Evolutionary conservation across 2,113 vertebrate genomes (phyloP).

Genomic region (Hucho hucho): DNA sequence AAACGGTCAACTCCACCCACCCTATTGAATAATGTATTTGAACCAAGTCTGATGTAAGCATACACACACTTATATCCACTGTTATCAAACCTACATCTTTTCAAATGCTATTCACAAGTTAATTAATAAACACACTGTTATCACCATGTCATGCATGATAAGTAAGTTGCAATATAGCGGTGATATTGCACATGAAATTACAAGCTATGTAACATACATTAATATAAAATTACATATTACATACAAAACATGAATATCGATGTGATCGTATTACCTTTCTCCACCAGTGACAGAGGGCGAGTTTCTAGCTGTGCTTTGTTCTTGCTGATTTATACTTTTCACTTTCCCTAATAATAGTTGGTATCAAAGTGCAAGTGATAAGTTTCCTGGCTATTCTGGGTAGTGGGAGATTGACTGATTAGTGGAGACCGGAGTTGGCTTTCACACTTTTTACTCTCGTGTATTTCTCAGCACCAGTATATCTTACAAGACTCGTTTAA

Average conservation of each 20-base stretch:
- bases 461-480: too few species aligned
- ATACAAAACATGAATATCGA: neutral
- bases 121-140: too few species aligned
- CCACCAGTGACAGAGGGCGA: conserved; percentile 25
- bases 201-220: neutral
- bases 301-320: neutral
- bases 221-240: neutral
- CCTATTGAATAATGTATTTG: too few species aligned
- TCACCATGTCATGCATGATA: too few species aligned
- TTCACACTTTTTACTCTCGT: too few species aligned
- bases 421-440: too few species aligned
- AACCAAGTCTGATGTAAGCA: too few species aligned
- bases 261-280: conserved; percentile 58
- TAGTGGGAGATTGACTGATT: conserved; percentile 23
- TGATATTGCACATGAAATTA: neutral
- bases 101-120: neutral
- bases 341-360: conserved; percentile 53
- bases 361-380: conserved; percentile 74
- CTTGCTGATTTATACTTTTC: conserved; percentile 64
- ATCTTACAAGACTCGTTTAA: too few species aligned
- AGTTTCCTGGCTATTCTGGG: conserved; percentile 43
- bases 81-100: too few species aligned
- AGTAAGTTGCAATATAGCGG: too few species aligned
- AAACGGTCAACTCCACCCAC: too few species aligned
- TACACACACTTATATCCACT: too few species aligned